Evolutionary conservation across 2,113 vertebrate species (phyloP), one percentile per base, ranked within the genome.

Genomic region (Pelvicachromis taeniatus): DNA sequence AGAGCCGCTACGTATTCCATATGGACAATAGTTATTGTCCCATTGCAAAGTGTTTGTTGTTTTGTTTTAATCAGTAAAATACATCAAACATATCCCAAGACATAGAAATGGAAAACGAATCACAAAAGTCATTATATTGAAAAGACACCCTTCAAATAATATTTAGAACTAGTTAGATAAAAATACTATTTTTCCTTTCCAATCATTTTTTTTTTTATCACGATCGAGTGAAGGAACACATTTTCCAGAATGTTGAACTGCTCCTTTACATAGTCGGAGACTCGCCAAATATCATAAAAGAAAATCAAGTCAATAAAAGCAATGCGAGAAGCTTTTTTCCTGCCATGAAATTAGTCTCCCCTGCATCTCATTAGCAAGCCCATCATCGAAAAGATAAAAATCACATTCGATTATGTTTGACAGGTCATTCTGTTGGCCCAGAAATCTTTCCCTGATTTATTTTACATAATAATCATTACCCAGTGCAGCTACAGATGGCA

Each of bases 381-480:
- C 8, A 8, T 9, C n/a, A 38, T 19, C 35, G 26, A 81, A 80
- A 82, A 63, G 42, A 50, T 26, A 35, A 42, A 58, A 45, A 65
- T 83, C 75, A 8, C 68, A 77, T 86, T 54, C 4, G 5, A 63
- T 70, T 82, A 40, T 5, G 9, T 50, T 4, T n/a, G 38, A 56
- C 11, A 4, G 58, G 56, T 45, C 56, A n/a, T 61, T 86, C 11
- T 50, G 29, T 38, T 11, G 13, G 42, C 55, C 12, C 53, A 42
- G 63, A 58, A 77, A 35, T 81, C 21, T 31, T 23, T 19, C 42
- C 13, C 19, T 52, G 42, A 83, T 81, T 77, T 48, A 29, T 86
- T 87, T 82, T 42, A 12, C 73, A 73, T 58, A 35, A 83, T 82
- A 50, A 81, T 87, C 78, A 58, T 86, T 35, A 88, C 26, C 68